These are phyloP conservation scores for Antheraea assamensis DNA, from an alignment of 2,888 invertebrate species.

Conservation along the genomic window DNA sequence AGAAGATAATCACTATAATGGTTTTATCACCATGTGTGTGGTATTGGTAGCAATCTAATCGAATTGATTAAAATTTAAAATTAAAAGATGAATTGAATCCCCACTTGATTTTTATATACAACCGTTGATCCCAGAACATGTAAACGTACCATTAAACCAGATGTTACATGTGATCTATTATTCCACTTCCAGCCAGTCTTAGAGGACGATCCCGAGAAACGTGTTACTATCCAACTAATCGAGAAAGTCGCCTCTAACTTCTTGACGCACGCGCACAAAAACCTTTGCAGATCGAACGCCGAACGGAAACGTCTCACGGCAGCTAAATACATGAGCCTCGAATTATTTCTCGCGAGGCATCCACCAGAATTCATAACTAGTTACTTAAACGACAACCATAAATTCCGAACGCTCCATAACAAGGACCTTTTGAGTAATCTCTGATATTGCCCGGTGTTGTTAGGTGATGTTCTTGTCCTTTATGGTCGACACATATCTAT, in stretches of 20 bases:
- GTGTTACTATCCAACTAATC: conserved; percentile 76
- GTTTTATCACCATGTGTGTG: too few relatives aligned
- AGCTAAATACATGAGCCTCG: conserved; percentile 80
- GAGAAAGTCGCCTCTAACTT: conserved; percentile 71
- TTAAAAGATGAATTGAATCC: too few relatives aligned
- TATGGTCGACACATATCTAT: neutral
- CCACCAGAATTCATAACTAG: conserved; percentile 86
- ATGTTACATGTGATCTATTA: too few relatives aligned
- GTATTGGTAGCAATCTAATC: too few relatives aligned
- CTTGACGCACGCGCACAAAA: conserved; percentile 66
- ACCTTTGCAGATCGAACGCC: conserved; percentile 69
- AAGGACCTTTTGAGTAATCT: conserved; percentile 68
- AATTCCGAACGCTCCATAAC: conserved; percentile 83
- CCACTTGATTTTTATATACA: too few relatives aligned
- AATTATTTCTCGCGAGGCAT: conserved; percentile 81
- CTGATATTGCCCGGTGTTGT: conserved; percentile 33
- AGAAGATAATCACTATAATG: too few relatives aligned
- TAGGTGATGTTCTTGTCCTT: neutral
- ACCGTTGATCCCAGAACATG: too few relatives aligned
- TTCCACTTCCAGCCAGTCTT: conserved; percentile 66
- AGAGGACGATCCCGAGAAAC: conserved; percentile 73
- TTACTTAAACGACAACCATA: conserved; percentile 83
- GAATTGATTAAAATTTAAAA: too few relatives aligned
- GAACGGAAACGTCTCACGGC: conserved; percentile 74
- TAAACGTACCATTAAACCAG: too few relatives aligned